Base-by-base conservation (phyloP, 2,888 invertebrate species). In the Mythimna loreyi region DNA sequence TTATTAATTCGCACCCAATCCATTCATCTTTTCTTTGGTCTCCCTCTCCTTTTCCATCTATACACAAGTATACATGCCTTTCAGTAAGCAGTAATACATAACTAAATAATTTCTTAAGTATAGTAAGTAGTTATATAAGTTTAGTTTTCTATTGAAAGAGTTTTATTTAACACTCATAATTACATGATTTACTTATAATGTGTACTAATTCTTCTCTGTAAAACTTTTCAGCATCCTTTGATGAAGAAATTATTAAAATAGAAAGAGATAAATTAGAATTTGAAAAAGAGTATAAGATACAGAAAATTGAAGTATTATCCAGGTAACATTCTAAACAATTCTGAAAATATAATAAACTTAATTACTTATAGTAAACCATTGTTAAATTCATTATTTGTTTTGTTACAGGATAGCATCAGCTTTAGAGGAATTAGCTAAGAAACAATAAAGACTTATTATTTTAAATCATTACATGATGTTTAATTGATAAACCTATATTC, bases 181-280 rank as follows among this genome's bases (percentile, higher is more conserved):
- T 16, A 16, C 16, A 40, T 36, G 36, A 11, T 16, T 16, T 40
- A 3, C 13, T 40, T 40, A 16, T 4, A 40, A 40, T 16, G 6
- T 40, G n/a, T 53, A n/a, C 9, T 30, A n/a, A 53, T 21, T 8
- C 11, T 67, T 47, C 52, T 33, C 3, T 25, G 5, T 57, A 11
- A 21, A 43, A 19, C 49, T 52, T 64, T 88, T 80, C 80, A 88
- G 88, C 76, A 47, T 74, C 70, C 13, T 82, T 81, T 64, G 81
- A 81, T 78, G 86, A 88, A 79, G 87, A 88, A 81, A 85, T 88
- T 36, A 76, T 88, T 49, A 85, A 78, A 72, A 86, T 88, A 76
- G 87, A 88, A 81, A 84, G 80, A 72, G 86, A 87, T 8, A 88
- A 88, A 76, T 73, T 88, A 55, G 87, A 88, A 64, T 71, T 88